phyloP scores from a whole-genome alignment of 30 jellyfish, hydroid and myxozoan genomes.

The Calvadosia cruxmelitensis region DNA sequence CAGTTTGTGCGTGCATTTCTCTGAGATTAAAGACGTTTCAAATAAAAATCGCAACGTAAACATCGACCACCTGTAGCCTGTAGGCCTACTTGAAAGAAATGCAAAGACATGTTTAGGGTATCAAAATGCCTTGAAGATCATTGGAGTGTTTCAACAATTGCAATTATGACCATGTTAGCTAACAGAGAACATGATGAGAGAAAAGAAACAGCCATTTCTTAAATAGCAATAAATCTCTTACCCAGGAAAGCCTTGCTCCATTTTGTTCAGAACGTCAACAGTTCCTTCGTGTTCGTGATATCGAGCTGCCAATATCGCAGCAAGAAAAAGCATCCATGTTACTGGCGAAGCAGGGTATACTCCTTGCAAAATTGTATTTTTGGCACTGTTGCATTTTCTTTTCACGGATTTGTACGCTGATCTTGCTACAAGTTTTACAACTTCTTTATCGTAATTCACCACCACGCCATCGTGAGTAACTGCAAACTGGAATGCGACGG shows the following conservation, averaged over 20 bases:
- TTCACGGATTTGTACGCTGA: constrained; percentile 89
- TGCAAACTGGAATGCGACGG: constrained; percentile 97
- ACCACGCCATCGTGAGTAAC: constrained; percentile 96
- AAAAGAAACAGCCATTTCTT: too few species aligned
- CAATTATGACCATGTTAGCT: too few species aligned
- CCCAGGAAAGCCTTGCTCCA: constrained; percentile 99
- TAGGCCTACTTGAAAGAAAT: too few species aligned
- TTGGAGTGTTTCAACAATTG: too few species aligned
- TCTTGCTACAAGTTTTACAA: constrained; percentile 72
- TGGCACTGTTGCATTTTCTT: constrained; percentile 77
- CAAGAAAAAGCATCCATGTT: constrained; percentile 94
- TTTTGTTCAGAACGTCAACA: constrained; percentile 57
- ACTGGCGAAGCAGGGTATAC: constrained; percentile 99
- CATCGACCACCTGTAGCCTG: too few species aligned
- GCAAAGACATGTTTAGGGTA: too few species aligned
- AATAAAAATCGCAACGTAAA: too few species aligned
- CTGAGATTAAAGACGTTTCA: too few species aligned
- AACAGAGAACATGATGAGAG: too few species aligned
- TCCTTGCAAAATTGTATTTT: constrained; percentile 73
- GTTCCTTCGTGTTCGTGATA: constrained; percentile 86
- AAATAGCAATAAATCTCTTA: constrained; percentile 19
- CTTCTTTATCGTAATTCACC: constrained; percentile 86
- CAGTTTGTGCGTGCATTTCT: too few species aligned
- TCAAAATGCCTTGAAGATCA: too few species aligned
- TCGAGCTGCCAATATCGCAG: constrained; percentile 86